Evolutionary conservation across 1,140 invertebrate genomes (phyloP), one percentile per base, ranked within the genome.

Genomic region (Halotydeus destructor): DNA sequence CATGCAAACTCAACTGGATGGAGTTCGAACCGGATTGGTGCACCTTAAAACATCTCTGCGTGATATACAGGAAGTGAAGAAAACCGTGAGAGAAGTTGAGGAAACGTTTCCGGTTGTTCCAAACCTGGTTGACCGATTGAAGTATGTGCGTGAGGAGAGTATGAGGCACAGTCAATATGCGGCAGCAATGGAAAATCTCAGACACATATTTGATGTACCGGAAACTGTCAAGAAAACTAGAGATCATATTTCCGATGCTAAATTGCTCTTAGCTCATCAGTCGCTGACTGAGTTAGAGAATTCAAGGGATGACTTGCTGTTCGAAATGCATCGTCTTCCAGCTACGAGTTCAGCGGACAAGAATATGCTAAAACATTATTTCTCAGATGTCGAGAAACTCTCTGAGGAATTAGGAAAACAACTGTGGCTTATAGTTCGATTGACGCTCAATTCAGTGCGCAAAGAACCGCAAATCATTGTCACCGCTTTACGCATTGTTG

Each of bases 201-300:
- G 93, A 57, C 86, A 97, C 55, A 91, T 98, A 43, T 94, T 97
- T 52, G 94, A 85, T 33, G 86, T 98, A 0, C 86, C 85, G 9
- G 85, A 93, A 55, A 93, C 81, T 63, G 82, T 98, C 2, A 76
- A 82, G 41, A 88, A 85, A 62, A 94, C 89, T 0, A 78, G 86
- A 53, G 75, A 81, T 38, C 78, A 80, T 64, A 96, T 98, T 45
- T 77, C 75, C 48, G 88, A 99, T 50, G 86, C 88, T 37, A 91
- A 96, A 61, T 62, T 97, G 9, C 59, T 98, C 1, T 77, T 86
- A 60, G 86, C 91, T 9, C 89, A 96, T 64, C 76, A 93, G 67
- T 56, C 57, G 56, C 63, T 98, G 21, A 78, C 83, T 55, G 89
- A 97, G 60, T 66, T 98, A 45, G 91, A 98, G 63, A 86, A 83